Evolutionary conservation across 2,797 vertebrate species (phyloP), one percentile per base, ranked within the genome.

Genomic region (Pseudochirops corinnae): DNA sequence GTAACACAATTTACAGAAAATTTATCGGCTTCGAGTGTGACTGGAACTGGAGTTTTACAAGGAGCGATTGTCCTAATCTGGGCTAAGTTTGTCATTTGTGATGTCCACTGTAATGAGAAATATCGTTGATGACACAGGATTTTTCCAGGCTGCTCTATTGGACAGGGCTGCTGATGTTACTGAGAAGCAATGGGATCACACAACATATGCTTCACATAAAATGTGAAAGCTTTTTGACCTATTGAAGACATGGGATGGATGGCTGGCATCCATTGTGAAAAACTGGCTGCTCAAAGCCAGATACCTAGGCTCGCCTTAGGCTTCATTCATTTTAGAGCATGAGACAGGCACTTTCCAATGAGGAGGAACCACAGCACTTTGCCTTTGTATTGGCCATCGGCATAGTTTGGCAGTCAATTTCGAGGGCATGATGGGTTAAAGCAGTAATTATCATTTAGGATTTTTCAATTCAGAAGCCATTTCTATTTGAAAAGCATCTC

Each of bases 61-160:
- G 39, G 91, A 96, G 28, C 94, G 93, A 96, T 95, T 97, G 96
- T 96, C 94, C 93, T 98, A 91, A 97, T 97, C 97, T 96, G 14
- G 60, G 21, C 90, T 96, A 90, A 95, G 55, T 90, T 97, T 96
- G 90, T 97, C 96, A 97, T 91, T 94, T 97, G 95, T 95, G 94
- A 96, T 97, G 97, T 95, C 97, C 94, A 96, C 57, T 94, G 62
- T 94, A 97, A 97, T 90, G 93, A 97, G 95, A 97, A 96, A 91
- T 46, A 74, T n/a, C 90, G 29, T 87, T 53, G 92, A 57, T 92
- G 95, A 94, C 95, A 96, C 96, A 95, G 95, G 96, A 95, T 96
- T 96, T 96, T 94, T 94, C 33, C 90, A 96, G 56, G 62, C 92
- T 94, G 92, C 56, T 94, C 90, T 31, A 91, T 91, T 14, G 95